Evolutionary conservation across 2,113 vertebrate genomes (phyloP), one percentile per base, ranked within the genome.

Genomic region (Aegotheles bennettii): DNA sequence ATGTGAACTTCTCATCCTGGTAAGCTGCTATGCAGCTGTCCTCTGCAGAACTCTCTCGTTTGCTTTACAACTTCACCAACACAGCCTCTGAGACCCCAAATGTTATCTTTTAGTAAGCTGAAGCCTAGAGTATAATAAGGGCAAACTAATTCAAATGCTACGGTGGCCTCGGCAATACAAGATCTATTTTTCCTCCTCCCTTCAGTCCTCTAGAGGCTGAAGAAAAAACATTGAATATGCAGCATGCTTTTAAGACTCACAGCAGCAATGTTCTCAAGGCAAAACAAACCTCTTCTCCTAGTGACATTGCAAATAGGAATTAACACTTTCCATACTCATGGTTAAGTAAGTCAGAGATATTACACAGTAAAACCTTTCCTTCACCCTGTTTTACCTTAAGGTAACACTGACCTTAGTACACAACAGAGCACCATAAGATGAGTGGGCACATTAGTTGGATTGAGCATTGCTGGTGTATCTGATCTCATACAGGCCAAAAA

Each of bases 401-500:
- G 40, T 20, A 77, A n/a, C 23, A 97, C 99, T 98, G 91, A 99
- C 99, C 99, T 98, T 94, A 99, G 97, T 77, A 99, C 99, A 48
- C 99, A 99, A 96, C 99, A 99, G 95, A 99, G 99, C 98, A 99
- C 99, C 98, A 99, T 97, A 95, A 99, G 98, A 89, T 98, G 98
- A 77, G 99, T 99, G 98, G 99, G 99, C 90, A 99, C 98, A 33
- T 98, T 99, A 97, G 98, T 97, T 45, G 99, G 99, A 96, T 99
- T 99, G 89, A 99, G 98, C 99, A 99, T 99, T 94, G 98, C 99
- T 68, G 99, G 99, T 68, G 99, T 99, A 96, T 99, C 99, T 6
- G 99, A 99, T 97, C 99, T 98, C 99, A 99, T 98, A 94, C 99
- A 99, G 96, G 99, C 99, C 97, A 99, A 97, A 93, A 99, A 99